Conservation (phyloP, 2,888 invertebrate species). For the Athalia circularis region DNA sequence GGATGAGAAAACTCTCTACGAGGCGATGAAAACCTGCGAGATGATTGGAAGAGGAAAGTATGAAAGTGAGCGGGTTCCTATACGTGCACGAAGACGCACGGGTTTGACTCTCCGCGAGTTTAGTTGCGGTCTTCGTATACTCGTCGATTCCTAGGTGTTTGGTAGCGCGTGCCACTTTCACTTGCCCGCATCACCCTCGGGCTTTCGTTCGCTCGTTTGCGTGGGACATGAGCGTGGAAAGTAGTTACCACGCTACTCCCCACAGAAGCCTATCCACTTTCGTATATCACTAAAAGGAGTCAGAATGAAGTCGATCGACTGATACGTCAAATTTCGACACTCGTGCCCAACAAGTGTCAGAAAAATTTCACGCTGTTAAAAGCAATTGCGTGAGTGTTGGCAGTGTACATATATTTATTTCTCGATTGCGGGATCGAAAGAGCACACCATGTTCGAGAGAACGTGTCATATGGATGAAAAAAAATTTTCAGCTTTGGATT, state of each 20-base stretch:
- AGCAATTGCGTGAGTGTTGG: no score
- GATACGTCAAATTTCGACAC: not conserved
- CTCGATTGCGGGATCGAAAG: no score
- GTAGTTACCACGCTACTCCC: constrained; percentile 31
- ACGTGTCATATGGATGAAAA: not conserved
- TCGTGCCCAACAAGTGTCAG: not conserved
- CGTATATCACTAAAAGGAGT: constrained; percentile 20
- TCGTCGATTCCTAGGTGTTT: constrained; percentile 37
- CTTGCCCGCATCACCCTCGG: constrained; percentile 37
- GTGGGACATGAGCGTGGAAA: constrained; percentile 45
- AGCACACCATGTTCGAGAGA: not conserved
- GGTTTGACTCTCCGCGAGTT: constrained; percentile 6
- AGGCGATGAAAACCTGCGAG: constrained; percentile 8
- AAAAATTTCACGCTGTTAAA: no score
- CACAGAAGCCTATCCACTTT: constrained; percentile 21
- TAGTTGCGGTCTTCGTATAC: constrained; percentile 29
- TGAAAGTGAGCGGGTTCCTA: constrained; percentile 26
- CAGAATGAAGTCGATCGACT: constrained; percentile 2
- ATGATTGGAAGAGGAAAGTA: constrained; percentile 40
- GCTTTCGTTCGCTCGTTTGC: constrained; percentile 42
- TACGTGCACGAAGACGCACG: not conserved
- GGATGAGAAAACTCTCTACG: constrained; percentile 16
- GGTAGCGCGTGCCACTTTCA: constrained; percentile 46
- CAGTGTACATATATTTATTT: no score
- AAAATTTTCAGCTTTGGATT: not conserved